Base-by-base conservation (phyloP, 1,140 invertebrate species). In the Diachasmimorpha longicaudata region DNA sequence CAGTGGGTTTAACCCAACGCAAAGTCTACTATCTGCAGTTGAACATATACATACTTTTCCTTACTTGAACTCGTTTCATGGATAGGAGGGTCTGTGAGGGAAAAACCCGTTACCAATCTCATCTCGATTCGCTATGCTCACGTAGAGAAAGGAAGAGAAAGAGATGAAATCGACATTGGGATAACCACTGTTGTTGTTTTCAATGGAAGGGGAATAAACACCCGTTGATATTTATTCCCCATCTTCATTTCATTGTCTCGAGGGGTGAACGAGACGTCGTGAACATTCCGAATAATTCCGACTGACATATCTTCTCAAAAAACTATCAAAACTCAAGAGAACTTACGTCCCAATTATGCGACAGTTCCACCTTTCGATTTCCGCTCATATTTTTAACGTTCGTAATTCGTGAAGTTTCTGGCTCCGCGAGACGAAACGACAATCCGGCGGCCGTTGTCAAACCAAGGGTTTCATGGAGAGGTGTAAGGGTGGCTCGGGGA, bases 81-180 rank as follows among this genome's bases (percentile, higher is more conserved):
- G 75, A 72, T 31, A 31, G 31, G 31, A 31, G 74, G 52, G 52
- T 16, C 52, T 63, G 58, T 37, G 66, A 68, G 16, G 66, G 31
- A 39, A 69, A 73, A 77, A 77, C 58, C 75, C 75, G 75, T 77
- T 77, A 77, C 70, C 70, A 77, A 77, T 77, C 75, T 77, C 75
- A 77, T 73, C 70, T 77, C 66, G 70, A 77, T 77, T 77, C 75
- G 75, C 42, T 58, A 36, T 70, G 75, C 75, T 77, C 75, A 77
- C 75, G 70, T 77, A 69, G 21, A 37, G 58, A 36, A 66, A 66
- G 21, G 14, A 14, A 66, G 52, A 58, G 19, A 21, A 10, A 21
- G 52, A 63, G 23, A 19, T 0, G 19, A 19, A 63, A 63, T 23
- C 8, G 14, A 68, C 66, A 42, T 39, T 68, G 37, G 66, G 36